phyloP scores from a whole-genome alignment of 2,113 vertebrate genomes.

The Albula glossodonta region DNA sequence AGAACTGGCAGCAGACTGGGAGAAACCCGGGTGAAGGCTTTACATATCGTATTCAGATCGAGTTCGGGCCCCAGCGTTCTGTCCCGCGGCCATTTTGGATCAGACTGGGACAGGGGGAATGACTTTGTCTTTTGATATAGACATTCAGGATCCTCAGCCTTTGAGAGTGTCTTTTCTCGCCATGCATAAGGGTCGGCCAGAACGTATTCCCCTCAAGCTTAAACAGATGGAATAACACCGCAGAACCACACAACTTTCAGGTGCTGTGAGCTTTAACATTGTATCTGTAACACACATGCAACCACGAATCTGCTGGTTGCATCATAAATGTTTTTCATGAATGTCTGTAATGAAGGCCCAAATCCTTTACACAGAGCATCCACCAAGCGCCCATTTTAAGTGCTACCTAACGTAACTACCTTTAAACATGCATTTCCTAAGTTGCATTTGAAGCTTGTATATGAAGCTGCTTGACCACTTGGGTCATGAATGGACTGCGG shows the following conservation, averaged over 20 bases:
- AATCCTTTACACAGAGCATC: too few relatives aligned
- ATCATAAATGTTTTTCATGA: too few relatives aligned
- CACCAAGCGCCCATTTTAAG: not conserved
- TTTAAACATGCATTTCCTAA: not conserved
- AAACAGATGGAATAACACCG: not conserved
- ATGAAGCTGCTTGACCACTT: not conserved
- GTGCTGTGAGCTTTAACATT: not conserved
- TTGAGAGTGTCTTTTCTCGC: not conserved
- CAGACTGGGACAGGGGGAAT: not conserved
- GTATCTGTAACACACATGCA: not conserved
- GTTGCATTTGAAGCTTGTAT: not conserved
- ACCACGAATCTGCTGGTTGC: not conserved
- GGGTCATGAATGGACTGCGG: not conserved
- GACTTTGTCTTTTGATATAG: conserved; percentile 5
- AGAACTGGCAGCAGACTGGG: conserved; percentile 10
- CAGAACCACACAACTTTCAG: not conserved
- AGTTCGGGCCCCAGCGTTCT: not conserved
- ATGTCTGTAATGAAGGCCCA: too few relatives aligned
- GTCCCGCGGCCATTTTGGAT: not conserved
- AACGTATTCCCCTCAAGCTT: not conserved
- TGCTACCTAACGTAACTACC: not conserved
- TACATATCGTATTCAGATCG: not conserved
- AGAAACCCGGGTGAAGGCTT: not conserved
- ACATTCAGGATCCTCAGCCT: not conserved
- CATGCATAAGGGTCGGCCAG: not conserved